Conservation (phyloP, 35 echinoderm and acorn worm species). For the Holothuria glaberrima region DNA sequence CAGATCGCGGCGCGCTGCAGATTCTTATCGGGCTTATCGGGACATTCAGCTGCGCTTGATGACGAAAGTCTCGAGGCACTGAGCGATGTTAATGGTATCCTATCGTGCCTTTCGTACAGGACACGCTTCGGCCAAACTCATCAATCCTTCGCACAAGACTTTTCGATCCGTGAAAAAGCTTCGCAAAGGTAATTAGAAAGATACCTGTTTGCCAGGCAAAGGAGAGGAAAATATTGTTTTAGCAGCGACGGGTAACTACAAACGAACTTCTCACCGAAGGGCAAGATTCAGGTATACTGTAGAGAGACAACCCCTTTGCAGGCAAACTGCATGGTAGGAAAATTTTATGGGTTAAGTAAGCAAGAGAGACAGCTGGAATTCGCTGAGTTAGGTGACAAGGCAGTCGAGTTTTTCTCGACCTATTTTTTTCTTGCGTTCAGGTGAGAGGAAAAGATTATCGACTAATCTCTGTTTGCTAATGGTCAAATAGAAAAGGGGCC, state of each 20-base stretch:
- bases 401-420: conserved; percentile 8
- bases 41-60: conserved; percentile 28
- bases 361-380: conserved; percentile 40
- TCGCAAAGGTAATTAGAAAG: too few relatives aligned
- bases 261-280: too few relatives aligned
- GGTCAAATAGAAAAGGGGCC: conserved; percentile 46
- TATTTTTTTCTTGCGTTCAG: conserved; percentile 13
- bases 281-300: too few relatives aligned
- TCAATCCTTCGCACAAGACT: too few relatives aligned
- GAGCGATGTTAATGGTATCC: conserved; percentile 28
- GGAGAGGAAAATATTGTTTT: too few relatives aligned
- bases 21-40: not conserved
- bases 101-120: not conserved
- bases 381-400: not conserved
- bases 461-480: conserved; percentile 47
- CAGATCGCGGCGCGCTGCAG: conserved; percentile 18
- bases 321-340: not conserved
- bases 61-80: conserved; percentile 23
- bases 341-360: conserved; percentile 42
- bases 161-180: too few relatives aligned
- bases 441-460: conserved; percentile 43
- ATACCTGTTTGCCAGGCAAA: too few relatives aligned
- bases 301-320: not conserved
- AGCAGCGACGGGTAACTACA: too few relatives aligned
- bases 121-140: not conserved